Base-by-base conservation (phyloP, 2,113 vertebrate genomes). In the Lamprotornis superbus region DNA sequence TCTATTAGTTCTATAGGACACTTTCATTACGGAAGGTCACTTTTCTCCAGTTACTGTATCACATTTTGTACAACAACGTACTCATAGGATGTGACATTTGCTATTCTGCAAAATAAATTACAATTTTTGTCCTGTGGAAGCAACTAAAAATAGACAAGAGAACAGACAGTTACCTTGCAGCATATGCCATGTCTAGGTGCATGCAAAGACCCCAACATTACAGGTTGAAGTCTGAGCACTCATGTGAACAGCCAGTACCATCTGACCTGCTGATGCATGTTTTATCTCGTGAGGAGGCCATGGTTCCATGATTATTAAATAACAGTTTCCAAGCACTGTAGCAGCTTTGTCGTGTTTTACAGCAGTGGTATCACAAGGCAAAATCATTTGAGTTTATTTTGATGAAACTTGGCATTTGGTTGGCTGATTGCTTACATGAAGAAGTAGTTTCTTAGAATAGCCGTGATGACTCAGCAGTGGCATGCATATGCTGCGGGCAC, bases 21-120 rank as follows among this genome's bases (percentile, higher is more conserved):
- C 81, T 95, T 96, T 91, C 89, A 95, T 96, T 95, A 96, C 91
- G 93, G 93, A 95, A 97, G 94, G 95, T 96, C 95, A 97, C 96
- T 95, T 89, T 91, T 96, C 93, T 93, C 83, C 89, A 76, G 83
- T 71, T 64, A 68, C 73, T 78, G 3, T 64, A 94, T 82, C 10
- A 30, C 74, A 65, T 95, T 94, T 94, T 87, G 65, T 91, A 87
- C 77, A 89, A 91, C 87, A 64, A 64, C 23, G 37, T 49, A 69
- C 65, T 93, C 91, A 87, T 68, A 84, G 53, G 68, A 91, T 89
- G 65, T 97, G 96, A 97, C 93, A 91, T 60, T 92, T 56, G 65
- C 69, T 85, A 71, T 64, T 84, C 93, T 79, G 65, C 69, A 75
- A 94, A 95, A 91, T 82, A 94, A 92, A 94, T 95, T 93, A 87